phyloP scores from a whole-genome alignment of 2,888 invertebrate species.

The Aelia acuminata region DNA sequence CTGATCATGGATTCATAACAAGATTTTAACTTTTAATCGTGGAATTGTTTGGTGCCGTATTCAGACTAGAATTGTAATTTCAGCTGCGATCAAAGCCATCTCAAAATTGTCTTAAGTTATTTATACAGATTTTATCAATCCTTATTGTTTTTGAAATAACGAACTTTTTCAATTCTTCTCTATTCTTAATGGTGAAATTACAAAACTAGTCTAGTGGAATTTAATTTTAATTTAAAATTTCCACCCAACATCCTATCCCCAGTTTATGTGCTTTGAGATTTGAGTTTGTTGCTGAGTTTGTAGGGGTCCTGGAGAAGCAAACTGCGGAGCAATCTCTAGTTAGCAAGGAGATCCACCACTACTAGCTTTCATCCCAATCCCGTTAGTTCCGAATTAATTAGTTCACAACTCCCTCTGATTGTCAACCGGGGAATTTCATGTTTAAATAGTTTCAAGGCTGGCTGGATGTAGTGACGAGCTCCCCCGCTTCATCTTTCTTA shows the following conservation, averaged over 20 bases:
- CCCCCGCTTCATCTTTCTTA: not conserved
- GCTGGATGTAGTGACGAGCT: no score
- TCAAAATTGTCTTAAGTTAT: no score
- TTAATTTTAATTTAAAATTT: not conserved
- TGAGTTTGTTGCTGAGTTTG: conserved; percentile 24
- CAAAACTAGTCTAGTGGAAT: not conserved
- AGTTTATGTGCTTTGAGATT: not conserved
- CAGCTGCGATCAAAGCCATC: no score
- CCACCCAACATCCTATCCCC: no score
- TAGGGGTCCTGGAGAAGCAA: not conserved
- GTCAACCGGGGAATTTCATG: conserved; percentile 44
- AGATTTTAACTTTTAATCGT: no score
- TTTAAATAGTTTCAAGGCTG: conserved; percentile 29
- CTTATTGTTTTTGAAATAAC: no score
- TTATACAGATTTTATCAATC: no score
- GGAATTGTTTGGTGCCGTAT: no score
- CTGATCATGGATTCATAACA: no score
- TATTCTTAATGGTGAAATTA: no score
- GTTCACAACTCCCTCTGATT: not conserved
- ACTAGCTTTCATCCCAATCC: not conserved
- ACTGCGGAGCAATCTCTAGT: not conserved
- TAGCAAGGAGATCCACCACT: not conserved
- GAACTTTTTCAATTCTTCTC: no score
- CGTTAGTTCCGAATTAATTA: conserved; percentile 4
- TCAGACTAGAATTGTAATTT: no score